These are phyloP conservation scores for Capreolus pygargus DNA, from an alignment of 2,113 vertebrate genomes.

Conservation along the genomic window DNA sequence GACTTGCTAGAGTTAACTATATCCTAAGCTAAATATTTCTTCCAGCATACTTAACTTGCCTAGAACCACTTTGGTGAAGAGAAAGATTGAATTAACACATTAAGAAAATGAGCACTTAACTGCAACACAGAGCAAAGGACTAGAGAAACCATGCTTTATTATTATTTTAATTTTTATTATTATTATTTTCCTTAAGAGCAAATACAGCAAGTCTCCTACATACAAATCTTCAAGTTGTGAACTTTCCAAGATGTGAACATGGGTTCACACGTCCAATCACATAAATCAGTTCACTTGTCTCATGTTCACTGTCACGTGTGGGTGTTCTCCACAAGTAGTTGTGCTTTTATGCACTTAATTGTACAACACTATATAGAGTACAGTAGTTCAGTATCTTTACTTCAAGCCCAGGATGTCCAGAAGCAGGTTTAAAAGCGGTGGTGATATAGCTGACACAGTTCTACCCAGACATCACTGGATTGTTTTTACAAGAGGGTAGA, in stretches of 20 bases:
- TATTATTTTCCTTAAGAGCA: background rate
- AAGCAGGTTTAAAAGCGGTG: background rate
- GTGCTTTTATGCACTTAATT: background rate
- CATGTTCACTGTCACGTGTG: rapidly evolving
- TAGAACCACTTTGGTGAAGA: background rate
- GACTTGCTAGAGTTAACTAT: background rate
- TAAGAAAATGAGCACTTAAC: background rate
- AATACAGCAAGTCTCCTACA: background rate
- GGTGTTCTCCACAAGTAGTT: background rate
- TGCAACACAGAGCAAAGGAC: background rate
- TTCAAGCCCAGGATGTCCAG: background rate
- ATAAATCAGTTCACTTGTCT: background rate
- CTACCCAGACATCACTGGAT: background rate
- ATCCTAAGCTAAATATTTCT: background rate
- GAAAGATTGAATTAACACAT: background rate
- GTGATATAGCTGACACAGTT: background rate
- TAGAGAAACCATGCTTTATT: background rate
- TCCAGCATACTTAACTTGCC: background rate
- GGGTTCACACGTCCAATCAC: background rate
- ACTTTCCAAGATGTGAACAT: background rate
- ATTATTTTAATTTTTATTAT: background rate
- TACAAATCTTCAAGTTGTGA: background rate
- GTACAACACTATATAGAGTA: background rate
- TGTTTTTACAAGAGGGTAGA: background rate
- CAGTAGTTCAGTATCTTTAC: background rate